A percentile compares a stretch with the other conserved stretches of the same genome.
Conservation (phyloP, 2,888 invertebrate species). For the Coleophora deauratella region DNA sequence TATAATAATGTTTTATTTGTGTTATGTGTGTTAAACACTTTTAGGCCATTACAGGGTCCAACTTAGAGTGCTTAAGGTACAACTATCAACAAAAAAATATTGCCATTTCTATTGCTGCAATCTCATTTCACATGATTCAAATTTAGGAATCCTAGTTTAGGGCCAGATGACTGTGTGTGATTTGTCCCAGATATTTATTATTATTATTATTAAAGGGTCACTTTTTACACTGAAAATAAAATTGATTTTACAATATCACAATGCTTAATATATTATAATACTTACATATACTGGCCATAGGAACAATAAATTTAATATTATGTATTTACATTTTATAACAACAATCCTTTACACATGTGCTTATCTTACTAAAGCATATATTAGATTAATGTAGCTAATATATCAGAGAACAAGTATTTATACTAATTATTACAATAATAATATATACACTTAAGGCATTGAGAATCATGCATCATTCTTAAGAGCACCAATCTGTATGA, state of each 20-base stretch:
- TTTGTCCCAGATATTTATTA: too few relatives aligned
- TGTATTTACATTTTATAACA: neutral
- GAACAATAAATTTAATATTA: neutral
- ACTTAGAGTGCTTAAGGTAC: too few relatives aligned
- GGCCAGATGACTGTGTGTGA: too few relatives aligned
- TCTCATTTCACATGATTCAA: too few relatives aligned
- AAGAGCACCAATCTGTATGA: slow-evolving; percentile 32
- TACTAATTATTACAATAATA: slow-evolving; percentile 14
- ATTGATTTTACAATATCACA: too few relatives aligned
- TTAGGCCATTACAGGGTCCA: too few relatives aligned
- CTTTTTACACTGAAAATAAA: too few relatives aligned
- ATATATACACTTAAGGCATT: slow-evolving; percentile 5
- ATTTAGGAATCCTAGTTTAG: too few relatives aligned
- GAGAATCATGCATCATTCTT: slow-evolving; percentile 27
- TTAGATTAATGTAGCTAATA: slow-evolving; percentile 4
- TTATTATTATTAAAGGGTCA: too few relatives aligned
- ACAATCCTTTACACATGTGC: neutral
- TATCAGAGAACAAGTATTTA: slow-evolving; percentile 30
- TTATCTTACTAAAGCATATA: neutral
- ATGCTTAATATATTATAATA: neutral
- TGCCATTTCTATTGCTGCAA: too few relatives aligned
- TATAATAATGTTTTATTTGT: too few relatives aligned
- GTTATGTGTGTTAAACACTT: neutral
- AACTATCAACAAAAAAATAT: too few relatives aligned
- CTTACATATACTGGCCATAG: neutral